phyloP scores from a whole-genome alignment of 2,797 vertebrate genomes.

The Parotocinclus haroldoi region DNA sequence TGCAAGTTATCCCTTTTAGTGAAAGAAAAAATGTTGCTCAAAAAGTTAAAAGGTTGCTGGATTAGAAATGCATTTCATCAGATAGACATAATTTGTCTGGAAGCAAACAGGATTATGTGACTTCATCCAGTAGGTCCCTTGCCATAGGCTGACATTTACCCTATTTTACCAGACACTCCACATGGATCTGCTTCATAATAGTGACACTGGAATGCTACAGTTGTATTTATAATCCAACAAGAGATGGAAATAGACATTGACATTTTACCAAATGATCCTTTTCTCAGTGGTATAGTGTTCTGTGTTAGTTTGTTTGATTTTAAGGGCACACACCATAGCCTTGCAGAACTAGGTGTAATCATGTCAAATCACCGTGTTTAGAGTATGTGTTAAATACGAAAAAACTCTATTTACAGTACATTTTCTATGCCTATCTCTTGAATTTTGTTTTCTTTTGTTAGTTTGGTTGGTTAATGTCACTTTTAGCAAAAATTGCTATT shows the following conservation, averaged over 20 bases:
- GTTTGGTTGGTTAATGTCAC: too few relatives aligned
- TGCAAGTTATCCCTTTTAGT: constrained; percentile 2
- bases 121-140: constrained; percentile 19
- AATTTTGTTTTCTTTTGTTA: too few relatives aligned
- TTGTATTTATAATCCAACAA: constrained; percentile 28
- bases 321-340: too few relatives aligned
- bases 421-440: too few relatives aligned
- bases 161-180: constrained; percentile 15
- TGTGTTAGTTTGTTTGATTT: too few relatives aligned
- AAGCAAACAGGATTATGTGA: constrained; percentile 6
- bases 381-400: too few relatives aligned
- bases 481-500: too few relatives aligned
- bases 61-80: constrained; percentile 19
- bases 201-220: constrained; percentile 23
- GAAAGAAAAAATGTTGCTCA: neutral
- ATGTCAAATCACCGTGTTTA: too few relatives aligned
- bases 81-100: constrained; percentile 29
- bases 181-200: constrained; percentile 25
- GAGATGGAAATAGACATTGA: constrained; percentile 13
- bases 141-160: constrained; percentile 34
- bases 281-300: neutral
- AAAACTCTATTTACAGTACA: too few relatives aligned
- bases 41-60: constrained; percentile 28
- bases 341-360: too few relatives aligned
- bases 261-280: constrained; percentile 2